Percentiles rank a stretch among this genome's conserved stretches.
Conservation (phyloP, 2,888 invertebrate species). For the Yponomeuta evonymella region DNA sequence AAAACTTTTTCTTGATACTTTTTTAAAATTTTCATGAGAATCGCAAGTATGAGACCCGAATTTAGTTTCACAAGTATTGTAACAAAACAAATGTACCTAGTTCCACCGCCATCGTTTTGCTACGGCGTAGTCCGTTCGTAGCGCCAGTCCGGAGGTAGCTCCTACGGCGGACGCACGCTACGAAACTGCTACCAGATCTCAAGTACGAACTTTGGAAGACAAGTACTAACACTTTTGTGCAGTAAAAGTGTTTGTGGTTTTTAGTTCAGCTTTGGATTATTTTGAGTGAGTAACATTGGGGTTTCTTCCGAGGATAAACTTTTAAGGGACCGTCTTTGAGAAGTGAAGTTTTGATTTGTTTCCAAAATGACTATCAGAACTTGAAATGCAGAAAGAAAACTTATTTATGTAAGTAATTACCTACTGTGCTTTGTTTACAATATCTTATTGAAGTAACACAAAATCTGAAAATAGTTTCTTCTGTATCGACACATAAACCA, state of each 20-base stretch:
- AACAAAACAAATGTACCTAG: not conserved
- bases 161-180: not conserved
- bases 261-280: not conserved
- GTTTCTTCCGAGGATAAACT: not conserved
- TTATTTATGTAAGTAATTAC: not conserved
- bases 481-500: too few relatives aligned
- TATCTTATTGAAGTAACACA: not conserved
- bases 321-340: not conserved
- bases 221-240: not conserved
- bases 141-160: not conserved
- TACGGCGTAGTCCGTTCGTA: not conserved
- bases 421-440: not conserved
- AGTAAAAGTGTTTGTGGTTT: not conserved
- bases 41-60: too few relatives aligned
- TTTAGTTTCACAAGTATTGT: not conserved
- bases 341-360: not conserved
- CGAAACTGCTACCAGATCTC: not conserved
- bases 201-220: not conserved
- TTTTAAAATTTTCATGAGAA: too few relatives aligned
- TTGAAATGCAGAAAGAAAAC: not conserved
- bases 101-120: not conserved
- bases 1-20: too few relatives aligned
- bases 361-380: not conserved
- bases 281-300: not conserved
- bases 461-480: too few relatives aligned